Conservation (phyloP, 2,888 invertebrate genomes). For the Acanthosepion pharaonis region DNA sequence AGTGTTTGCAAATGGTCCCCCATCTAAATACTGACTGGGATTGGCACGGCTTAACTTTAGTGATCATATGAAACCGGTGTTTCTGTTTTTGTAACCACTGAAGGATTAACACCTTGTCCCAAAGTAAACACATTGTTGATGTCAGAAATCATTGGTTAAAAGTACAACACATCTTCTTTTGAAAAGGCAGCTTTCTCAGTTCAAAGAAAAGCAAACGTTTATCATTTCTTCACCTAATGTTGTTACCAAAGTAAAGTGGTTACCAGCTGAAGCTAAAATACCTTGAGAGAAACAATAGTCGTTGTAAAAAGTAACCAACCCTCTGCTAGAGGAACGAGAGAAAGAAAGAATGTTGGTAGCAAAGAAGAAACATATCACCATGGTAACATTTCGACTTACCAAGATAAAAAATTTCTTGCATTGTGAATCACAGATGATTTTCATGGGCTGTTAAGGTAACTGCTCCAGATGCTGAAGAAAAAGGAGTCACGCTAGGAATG, state of each 20-base stretch:
- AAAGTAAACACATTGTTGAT: too few relatives aligned
- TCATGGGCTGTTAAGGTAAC: not conserved
- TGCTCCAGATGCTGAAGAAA: not conserved
- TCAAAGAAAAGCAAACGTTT: not conserved
- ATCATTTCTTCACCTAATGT: not conserved
- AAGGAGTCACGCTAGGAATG: constrained; percentile 7
- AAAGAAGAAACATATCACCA: not conserved
- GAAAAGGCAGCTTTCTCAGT: not conserved
- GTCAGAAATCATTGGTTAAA: too few relatives aligned
- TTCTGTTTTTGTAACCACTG: too few relatives aligned
- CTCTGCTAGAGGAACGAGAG: too few relatives aligned
- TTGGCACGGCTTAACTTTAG: too few relatives aligned
- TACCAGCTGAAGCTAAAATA: not conserved
- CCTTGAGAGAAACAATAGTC: not conserved
- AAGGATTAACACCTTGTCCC: too few relatives aligned
- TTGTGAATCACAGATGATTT: not conserved
- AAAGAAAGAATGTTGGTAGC: not conserved
- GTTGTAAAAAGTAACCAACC: not conserved
- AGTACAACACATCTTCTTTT: not conserved
- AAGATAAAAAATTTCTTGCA: not conserved
- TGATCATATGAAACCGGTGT: too few relatives aligned
- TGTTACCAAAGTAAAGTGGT: not conserved
- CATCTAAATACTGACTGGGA: too few relatives aligned
- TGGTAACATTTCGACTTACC: not conserved
- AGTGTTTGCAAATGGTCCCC: too few relatives aligned